phyloP scores from a whole-genome alignment of 1,140 invertebrate species.

The Sitophilus oryzae region DNA sequence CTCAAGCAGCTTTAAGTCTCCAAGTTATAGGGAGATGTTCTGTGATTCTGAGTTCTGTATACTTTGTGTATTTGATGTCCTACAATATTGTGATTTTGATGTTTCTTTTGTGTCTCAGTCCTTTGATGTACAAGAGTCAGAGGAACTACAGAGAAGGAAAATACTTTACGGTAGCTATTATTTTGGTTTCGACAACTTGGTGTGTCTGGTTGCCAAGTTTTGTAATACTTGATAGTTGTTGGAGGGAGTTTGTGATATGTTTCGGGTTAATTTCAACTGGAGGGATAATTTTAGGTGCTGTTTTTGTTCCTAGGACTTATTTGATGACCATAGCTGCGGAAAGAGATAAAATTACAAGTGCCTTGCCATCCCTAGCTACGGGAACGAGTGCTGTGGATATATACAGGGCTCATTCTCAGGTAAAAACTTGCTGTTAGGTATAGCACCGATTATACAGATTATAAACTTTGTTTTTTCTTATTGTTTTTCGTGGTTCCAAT shows the following conservation, averaged over 20 bases:
- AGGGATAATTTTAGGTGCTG: conserved; percentile 49
- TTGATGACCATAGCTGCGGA: conserved; percentile 52
- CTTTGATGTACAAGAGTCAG: conserved; percentile 52
- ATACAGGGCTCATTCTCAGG: conserved; percentile 36
- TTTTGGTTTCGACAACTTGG: conserved; percentile 48
- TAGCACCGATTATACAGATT: too few relatives aligned
- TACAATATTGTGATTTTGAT: conserved; percentile 53
- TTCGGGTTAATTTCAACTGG: conserved; percentile 52
- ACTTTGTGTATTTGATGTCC: conserved; percentile 45
- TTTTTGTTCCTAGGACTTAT: conserved; percentile 57
- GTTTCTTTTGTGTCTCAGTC: conserved; percentile 48
- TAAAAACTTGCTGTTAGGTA: too few relatives aligned
- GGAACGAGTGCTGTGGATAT: conserved; percentile 38
- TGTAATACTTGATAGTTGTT: conserved; percentile 46
- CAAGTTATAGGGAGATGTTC: conserved; percentile 46
- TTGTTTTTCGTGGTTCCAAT: too few relatives aligned
- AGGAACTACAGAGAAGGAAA: conserved; percentile 59
- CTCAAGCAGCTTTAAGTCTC: conserved; percentile 49
- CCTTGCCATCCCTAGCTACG: conserved; percentile 44
- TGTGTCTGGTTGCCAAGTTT: conserved; percentile 49
- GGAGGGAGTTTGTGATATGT: conserved; percentile 53
- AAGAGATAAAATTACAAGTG: conserved; percentile 48
- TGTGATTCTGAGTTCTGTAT: conserved; percentile 42
- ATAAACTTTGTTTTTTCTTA: too few relatives aligned
- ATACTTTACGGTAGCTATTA: conserved; percentile 46